Conservation (phyloP, 1,140 invertebrate genomes). For the Drosophila persimilis region DNA sequence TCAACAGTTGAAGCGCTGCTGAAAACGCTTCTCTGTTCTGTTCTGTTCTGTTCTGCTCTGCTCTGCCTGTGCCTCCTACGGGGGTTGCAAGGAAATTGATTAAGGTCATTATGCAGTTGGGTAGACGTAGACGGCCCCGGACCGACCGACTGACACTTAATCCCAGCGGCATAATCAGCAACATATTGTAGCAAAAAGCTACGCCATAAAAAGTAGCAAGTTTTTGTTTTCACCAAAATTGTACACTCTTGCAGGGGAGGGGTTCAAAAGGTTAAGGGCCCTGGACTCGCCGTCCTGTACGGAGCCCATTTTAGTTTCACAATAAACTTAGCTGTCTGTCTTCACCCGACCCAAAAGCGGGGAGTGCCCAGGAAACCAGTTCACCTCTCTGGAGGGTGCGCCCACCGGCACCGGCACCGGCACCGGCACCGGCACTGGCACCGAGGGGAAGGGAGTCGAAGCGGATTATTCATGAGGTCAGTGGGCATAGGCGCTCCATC, state of each 20-base stretch:
- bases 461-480: slow-evolving; percentile 56
- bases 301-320: slow-evolving; percentile 75
- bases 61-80: neutral
- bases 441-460: slow-evolving; percentile 21
- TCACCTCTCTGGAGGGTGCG: slow-evolving; percentile 25
- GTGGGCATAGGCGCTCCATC: slow-evolving; percentile 15
- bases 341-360: slow-evolving; percentile 47
- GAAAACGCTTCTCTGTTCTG: slow-evolving; percentile 7
- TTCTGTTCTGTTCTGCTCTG: neutral
- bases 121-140: slow-evolving; percentile 25
- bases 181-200: slow-evolving; percentile 79
- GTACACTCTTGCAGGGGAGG: slow-evolving; percentile 43
- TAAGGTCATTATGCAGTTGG: slow-evolving; percentile 80
- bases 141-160: slow-evolving; percentile 69
- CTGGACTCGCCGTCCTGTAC: slow-evolving; percentile 48
- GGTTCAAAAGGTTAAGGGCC: slow-evolving; percentile 59
- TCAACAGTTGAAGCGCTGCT: slow-evolving; percentile 63
- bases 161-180: slow-evolving; percentile 80
- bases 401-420: neutral
- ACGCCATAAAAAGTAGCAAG: slow-evolving; percentile 54
- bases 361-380: slow-evolving; percentile 57
- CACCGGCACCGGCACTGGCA: no score
- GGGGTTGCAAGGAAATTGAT: slow-evolving; percentile 71
- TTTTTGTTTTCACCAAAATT: slow-evolving; percentile 66
- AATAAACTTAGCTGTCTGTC: slow-evolving; percentile 69